Base-by-base conservation (phyloP, 2,888 invertebrate genomes). In the Dryocosmus kuriphilus region DNA sequence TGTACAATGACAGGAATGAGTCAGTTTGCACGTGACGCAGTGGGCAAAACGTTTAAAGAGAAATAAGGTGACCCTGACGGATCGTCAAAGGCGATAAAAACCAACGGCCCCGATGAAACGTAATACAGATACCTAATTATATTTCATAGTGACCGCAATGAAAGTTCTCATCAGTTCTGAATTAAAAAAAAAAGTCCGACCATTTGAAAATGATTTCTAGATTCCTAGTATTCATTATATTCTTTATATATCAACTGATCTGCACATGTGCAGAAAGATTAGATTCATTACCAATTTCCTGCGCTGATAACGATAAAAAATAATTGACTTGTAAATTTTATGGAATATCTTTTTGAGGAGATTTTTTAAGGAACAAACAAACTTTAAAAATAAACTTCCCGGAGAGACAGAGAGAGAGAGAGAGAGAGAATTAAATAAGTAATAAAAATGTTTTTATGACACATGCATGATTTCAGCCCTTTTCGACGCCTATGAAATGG, bases 1-100 rank as follows among this genome's bases (percentile, higher is more conserved):
- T 67, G n/a, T 7, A 67, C 24, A 67, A 46, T 67, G 67, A 67
- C 67, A 19, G 27, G 9, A 30, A 38, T 74, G 35, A 87, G 81
- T 87, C 85, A 85, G 77, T 75, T 78, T 83, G 84, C 84, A 85
- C 77, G 84, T 86, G 86, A 87, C 83, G 80, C 81, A 82, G 77
- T 80, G 79, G 76, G 75, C 83, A 74, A 74, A 79, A 71, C 79
- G 84, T 83, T 82, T 86, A 84, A 86, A 86, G 86, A 85, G 85
- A 86, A 85, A 71, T 71, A 71, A 71, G 19, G 71, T 71, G 71
- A 71, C 51, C 71, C 71, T 51, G 51, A 46, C 71, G 51, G 51
- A 71, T 71, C 71, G 30, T 71, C 71, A 71, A 67, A 71, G 51
- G 32, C 71, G 71, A 71, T 71, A 71, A 71, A 51, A 71, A 55